Evolutionary conservation across 2,113 vertebrate species (phyloP).

Genomic region (Mastomys coucha): DNA sequence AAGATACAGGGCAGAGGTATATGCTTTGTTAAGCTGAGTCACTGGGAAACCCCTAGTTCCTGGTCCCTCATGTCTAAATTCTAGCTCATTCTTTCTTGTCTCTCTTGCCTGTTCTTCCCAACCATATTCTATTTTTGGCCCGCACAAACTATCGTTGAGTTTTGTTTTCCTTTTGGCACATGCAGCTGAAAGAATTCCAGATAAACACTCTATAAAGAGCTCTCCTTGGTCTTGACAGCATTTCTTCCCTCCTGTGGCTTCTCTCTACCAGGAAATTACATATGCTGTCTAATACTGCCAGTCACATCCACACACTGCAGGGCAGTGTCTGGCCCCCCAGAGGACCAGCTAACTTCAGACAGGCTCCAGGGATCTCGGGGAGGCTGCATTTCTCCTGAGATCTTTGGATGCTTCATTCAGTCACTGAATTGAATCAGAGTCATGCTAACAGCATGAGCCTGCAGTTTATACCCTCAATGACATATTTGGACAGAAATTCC

Average conservation of each 20-base stretch:
- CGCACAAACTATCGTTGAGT: slow-evolving; percentile 34
- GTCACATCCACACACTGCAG: neutral
- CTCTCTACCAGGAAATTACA: neutral
- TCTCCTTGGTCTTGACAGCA: neutral
- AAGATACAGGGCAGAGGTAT: neutral
- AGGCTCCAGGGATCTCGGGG: neutral
- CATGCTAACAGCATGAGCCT: neutral
- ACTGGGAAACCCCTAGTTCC: neutral
- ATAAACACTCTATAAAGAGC: neutral
- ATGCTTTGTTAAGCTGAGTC: neutral
- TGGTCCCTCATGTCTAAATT: slow-evolving; percentile 1
- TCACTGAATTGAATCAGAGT: neutral
- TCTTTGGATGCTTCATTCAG: neutral
- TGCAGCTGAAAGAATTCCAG: neutral
- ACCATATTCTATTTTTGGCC: slow-evolving; percentile 55
- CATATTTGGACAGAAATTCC: slow-evolving; percentile 35
- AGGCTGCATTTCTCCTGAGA: neutral
- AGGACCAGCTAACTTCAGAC: neutral
- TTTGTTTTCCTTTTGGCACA: neutral
- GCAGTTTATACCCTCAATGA: slow-evolving; percentile 58
- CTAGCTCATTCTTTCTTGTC: neutral
- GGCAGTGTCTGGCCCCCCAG: neutral
- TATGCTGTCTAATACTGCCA: neutral
- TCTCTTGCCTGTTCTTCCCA: neutral
- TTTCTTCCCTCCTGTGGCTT: neutral